Conservation (phyloP, 2,888 invertebrate species). For the Sialis fuliginosa region DNA sequence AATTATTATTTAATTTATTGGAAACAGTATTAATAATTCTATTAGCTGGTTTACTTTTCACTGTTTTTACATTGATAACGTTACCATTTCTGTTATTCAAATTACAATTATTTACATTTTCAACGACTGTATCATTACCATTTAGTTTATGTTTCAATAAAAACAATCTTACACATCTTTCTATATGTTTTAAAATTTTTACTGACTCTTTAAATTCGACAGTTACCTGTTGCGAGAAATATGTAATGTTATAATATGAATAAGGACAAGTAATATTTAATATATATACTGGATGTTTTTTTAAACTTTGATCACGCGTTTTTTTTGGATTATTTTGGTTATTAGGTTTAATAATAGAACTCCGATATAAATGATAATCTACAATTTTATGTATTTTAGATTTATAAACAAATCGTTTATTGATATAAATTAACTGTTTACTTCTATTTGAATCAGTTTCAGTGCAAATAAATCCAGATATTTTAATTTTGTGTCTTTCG, state of each 20-base stretch:
- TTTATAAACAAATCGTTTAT: slow-evolving; percentile 35
- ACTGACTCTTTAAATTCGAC: slow-evolving; percentile 35
- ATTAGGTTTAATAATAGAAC: slow-evolving; percentile 10
- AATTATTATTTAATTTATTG: too few species aligned
- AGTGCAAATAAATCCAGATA: slow-evolving; percentile 38
- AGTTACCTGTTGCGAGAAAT: slow-evolving; percentile 29
- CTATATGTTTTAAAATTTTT: slow-evolving; percentile 22
- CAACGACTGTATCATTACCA: neutral
- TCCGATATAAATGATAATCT: neutral
- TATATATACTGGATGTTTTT: slow-evolving; percentile 28
- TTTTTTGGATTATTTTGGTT: slow-evolving; percentile 7
- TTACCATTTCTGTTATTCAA: too few species aligned
- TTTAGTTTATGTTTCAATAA: slow-evolving; percentile 15
- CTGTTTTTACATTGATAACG: too few species aligned
- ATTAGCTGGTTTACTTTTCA: too few species aligned
- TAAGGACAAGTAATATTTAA: slow-evolving; percentile 33
- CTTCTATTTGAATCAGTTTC: slow-evolving; percentile 25
- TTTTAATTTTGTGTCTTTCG: slow-evolving; percentile 26
- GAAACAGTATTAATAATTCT: too few species aligned
- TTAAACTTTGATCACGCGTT: slow-evolving; percentile 7
- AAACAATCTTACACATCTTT: slow-evolving; percentile 19
- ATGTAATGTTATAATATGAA: slow-evolving; percentile 28
- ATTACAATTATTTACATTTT: too few species aligned
- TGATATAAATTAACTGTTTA: slow-evolving; percentile 46
- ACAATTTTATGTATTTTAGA: slow-evolving; percentile 27